Evolutionary conservation across 2,888 invertebrate genomes (phyloP).

Genomic region (Melieria omissa): DNA sequence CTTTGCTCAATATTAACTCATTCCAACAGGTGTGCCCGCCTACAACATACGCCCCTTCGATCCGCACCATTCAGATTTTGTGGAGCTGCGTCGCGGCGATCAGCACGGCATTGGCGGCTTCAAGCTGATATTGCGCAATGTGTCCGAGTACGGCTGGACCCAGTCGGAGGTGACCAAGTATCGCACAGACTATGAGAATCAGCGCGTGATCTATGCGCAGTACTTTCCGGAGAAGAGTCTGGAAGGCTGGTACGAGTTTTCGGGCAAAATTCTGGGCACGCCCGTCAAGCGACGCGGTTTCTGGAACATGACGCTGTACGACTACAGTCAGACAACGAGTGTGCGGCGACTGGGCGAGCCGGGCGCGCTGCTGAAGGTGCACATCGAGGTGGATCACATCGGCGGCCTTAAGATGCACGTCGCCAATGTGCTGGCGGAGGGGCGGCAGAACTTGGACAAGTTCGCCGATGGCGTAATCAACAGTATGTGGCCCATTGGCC

Average conservation of each 20-base stretch:
- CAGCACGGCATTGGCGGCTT: constrained; percentile 75
- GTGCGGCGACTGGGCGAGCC: constrained; percentile 66
- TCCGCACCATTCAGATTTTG: constrained; percentile 78
- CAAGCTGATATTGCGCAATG: constrained; percentile 76
- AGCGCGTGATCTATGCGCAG: constrained; percentile 79
- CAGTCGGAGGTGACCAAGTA: constrained; percentile 81
- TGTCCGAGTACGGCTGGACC: constrained; percentile 82
- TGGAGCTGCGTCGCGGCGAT: constrained; percentile 74
- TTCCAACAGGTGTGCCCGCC: constrained; percentile 74
- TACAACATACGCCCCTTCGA: constrained; percentile 81
- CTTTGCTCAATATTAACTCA: neutral
- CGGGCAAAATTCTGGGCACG: constrained; percentile 73
- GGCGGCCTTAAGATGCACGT: constrained; percentile 83
- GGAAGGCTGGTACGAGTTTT: constrained; percentile 75
- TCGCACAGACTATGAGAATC: constrained; percentile 75
- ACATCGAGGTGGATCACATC: constrained; percentile 79
- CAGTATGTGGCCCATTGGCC: constrained; percentile 83
- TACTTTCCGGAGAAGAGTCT: constrained; percentile 85
- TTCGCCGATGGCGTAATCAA: constrained; percentile 82
- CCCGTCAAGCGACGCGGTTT: constrained; percentile 74
- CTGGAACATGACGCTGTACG: constrained; percentile 81
- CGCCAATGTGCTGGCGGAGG: constrained; percentile 74
- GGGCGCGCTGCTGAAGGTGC: constrained; percentile 70
- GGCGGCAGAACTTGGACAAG: constrained; percentile 72
- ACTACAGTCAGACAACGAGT: constrained; percentile 71